Base-by-base conservation (phyloP, 2,113 vertebrate genomes). In the Desmodus rotundus region DNA sequence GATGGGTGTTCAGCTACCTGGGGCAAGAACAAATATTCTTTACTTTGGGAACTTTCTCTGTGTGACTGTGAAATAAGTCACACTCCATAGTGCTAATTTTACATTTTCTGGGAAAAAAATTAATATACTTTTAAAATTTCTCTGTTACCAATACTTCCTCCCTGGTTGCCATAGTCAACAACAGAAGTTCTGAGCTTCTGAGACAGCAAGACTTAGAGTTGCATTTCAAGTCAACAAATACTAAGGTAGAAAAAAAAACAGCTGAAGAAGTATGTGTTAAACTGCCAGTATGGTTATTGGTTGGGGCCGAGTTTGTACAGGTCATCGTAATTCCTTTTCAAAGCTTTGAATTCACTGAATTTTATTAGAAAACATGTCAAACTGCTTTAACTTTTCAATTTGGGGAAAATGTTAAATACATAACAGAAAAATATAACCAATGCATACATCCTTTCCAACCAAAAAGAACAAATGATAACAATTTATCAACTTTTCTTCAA, bases 301-400 rank as follows among this genome's bases (percentile, higher is more conserved):
- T 94, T 88, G 33, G 45, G 15, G 28, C 5, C 38, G 22, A 91
- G 13, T 52, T 77, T 74, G 41, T 67, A 84, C 16, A 70, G 63
- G 36, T 50, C 54, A 76, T n/a, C 33, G 56, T 77, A 68, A 33
- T 38, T 54, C 67, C 63, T 90, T 93, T 78, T 65, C 43, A 73
- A 47, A 83, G 22, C 33, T 80, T 76, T 77, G 28, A 65, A 87
- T 63, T 91, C 26, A 43, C 5, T 88, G 52, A 38, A 50, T 70
- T 82, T 86, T 86, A 77, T 87, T 81, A 73, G 15, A 89, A 93
- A 92, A 68, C 17, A 86, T 74, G 61, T 89, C 22, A 89, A 77
- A 47, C 10, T 50, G 36, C 47, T 76, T 95, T 73, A 86, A 65
- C 36, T 74, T 83, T 83, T 74, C 43, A 87, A 73, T 78, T 87